phyloP scores from a whole-genome alignment of 2,888 invertebrate species.

The Eupithecia centaureata region DNA sequence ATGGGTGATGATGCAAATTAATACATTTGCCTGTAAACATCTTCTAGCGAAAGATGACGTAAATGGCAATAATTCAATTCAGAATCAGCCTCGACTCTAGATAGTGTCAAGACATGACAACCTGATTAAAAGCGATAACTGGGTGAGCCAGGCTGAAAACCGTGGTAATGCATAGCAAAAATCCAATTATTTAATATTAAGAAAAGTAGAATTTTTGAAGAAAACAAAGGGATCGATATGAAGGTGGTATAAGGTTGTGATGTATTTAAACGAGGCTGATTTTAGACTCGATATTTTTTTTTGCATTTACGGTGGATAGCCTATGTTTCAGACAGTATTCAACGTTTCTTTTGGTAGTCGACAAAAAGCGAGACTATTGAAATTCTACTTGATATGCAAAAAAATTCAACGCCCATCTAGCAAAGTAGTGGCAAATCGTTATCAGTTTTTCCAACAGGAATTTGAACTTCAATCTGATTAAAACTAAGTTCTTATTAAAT shows the following conservation, averaged over 20 bases:
- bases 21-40: too few species aligned
- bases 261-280: background rate
- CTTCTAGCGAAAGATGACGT: too few species aligned
- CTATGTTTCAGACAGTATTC: background rate
- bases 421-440: background rate
- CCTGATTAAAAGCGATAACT: too few species aligned
- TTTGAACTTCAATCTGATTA: background rate
- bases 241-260: background rate
- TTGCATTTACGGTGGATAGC: background rate
- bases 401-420: too few species aligned
- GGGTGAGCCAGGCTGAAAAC: too few species aligned
- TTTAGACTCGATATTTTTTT: background rate
- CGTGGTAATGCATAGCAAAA: too few species aligned
- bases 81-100: too few species aligned
- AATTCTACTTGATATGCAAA: background rate
- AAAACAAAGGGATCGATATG: background rate
- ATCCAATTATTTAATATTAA: too few species aligned
- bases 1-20: background rate
- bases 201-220: background rate
- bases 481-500: background rate
- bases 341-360: background rate
- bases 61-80: too few species aligned
- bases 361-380: background rate
- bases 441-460: background rate
- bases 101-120: too few species aligned